Conservation (phyloP, 1,140 invertebrate species). For the Zaprionus gabonicus region DNA sequence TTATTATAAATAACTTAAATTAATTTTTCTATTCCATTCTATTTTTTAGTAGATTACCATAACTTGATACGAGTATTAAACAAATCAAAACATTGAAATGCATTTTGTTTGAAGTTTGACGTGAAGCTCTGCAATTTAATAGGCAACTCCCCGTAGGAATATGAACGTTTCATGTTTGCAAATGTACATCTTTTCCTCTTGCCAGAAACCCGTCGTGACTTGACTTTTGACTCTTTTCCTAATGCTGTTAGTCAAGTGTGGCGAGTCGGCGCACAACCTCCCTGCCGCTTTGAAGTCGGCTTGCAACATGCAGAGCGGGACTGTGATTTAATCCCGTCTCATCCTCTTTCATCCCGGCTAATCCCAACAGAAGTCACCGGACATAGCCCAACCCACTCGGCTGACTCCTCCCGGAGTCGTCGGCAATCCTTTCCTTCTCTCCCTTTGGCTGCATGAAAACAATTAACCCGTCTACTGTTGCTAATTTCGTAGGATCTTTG, state of each 20-base stretch:
- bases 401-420: no score
- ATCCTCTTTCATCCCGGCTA: slow-evolving; percentile 78
- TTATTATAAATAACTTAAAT: no score
- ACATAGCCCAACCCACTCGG: slow-evolving; percentile 43
- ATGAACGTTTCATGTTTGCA: not conserved
- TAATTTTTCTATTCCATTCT: no score
- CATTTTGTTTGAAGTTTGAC: not conserved
- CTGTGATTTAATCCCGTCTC: slow-evolving; percentile 65
- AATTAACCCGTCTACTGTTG: slow-evolving; percentile 82
- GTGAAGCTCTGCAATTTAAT: not conserved
- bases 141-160: not conserved
- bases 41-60: no score
- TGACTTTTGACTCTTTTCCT: slow-evolving; percentile 60
- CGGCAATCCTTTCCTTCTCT: slow-evolving; percentile 37
- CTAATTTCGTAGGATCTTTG: slow-evolving; percentile 73
- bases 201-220: not conserved
- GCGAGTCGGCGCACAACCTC: slow-evolving; percentile 3
- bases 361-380: slow-evolving; percentile 77
- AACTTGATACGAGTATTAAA: no score
- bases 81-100: no score
- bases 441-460: slow-evolving; percentile 40
- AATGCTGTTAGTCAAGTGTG: slow-evolving; percentile 16
- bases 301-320: slow-evolving; percentile 9
- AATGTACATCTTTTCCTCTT: not conserved
- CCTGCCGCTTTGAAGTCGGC: slow-evolving; percentile 9